Evolutionary conservation across 2,888 invertebrate species (phyloP).

Genomic region (Ormyrus nitidulus): DNA sequence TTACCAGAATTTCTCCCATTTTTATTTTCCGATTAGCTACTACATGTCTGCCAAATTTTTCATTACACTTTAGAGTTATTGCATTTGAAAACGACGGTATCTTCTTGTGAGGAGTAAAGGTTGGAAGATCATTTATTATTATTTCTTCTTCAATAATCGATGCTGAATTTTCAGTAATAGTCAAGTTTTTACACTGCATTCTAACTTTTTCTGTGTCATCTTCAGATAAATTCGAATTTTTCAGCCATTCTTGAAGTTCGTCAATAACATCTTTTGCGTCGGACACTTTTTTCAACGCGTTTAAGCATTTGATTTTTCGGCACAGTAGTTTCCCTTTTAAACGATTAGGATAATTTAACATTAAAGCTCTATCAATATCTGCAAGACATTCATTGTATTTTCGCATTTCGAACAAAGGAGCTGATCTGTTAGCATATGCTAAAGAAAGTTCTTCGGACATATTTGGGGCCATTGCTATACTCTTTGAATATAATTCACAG

Average conservation of each 20-base stretch:
- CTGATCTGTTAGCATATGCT: slow-evolving; percentile 87
- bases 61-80: slow-evolving; percentile 78
- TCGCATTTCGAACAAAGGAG: slow-evolving; percentile 81
- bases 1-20: slow-evolving; percentile 85
- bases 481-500: slow-evolving; percentile 79
- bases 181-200: too few species aligned
- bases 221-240: slow-evolving; percentile 52
- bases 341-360: slow-evolving; percentile 61
- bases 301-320: slow-evolving; percentile 78
- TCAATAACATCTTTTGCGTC: slow-evolving; percentile 52
- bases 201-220: slow-evolving; percentile 46
- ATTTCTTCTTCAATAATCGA: too few species aligned
- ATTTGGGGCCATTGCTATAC: slow-evolving; percentile 80
- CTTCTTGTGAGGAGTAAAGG: too few species aligned
- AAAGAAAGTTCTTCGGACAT: slow-evolving; percentile 79
- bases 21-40: slow-evolving; percentile 82
- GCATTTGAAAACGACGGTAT: slow-evolving; percentile 75
- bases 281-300: slow-evolving; percentile 60
- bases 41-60: slow-evolving; percentile 83
- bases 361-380: slow-evolving; percentile 82
- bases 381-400: slow-evolving; percentile 81
- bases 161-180: not conserved
- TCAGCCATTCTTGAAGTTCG: slow-evolving; percentile 61
- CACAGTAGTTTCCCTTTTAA: slow-evolving; percentile 80
- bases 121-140: too few species aligned